Evolutionary conservation across 2,113 vertebrate species (phyloP).

Genomic region (Henicopernis longicauda): DNA sequence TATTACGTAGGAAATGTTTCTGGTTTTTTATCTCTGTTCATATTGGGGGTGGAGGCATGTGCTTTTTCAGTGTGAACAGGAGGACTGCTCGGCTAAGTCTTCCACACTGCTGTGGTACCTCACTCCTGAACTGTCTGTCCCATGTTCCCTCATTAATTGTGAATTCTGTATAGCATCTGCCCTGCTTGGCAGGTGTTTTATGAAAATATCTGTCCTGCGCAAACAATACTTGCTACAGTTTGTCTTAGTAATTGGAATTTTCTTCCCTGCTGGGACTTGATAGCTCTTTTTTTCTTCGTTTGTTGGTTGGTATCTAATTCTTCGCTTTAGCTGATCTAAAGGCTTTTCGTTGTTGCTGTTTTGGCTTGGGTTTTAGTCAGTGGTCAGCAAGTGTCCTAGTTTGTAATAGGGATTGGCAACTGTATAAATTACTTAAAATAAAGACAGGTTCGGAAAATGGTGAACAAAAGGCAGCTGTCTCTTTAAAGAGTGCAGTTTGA

Average conservation of each 20-base stretch:
- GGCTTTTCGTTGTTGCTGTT: background rate
- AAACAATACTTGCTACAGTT: background rate
- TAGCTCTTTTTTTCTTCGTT: background rate
- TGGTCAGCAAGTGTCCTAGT: background rate
- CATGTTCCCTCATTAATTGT: background rate
- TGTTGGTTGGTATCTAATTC: background rate
- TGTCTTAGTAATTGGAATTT: constrained; percentile 49
- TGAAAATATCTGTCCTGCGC: constrained; percentile 22
- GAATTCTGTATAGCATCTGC: background rate
- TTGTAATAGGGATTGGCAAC: background rate
- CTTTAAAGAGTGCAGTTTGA: constrained; percentile 55
- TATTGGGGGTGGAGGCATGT: background rate
- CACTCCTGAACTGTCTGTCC: background rate
- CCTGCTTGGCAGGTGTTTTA: constrained; percentile 7
- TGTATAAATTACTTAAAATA: constrained; percentile 27
- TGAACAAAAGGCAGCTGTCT: background rate
- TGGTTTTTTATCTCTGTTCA: background rate
- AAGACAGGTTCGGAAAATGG: constrained; percentile 1
- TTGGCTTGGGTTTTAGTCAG: background rate
- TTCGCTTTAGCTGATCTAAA: constrained; percentile 29
- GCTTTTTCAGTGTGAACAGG: background rate
- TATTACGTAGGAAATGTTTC: background rate
- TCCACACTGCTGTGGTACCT: background rate
- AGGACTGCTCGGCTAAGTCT: background rate
- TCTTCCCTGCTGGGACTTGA: constrained; percentile 17